Base-by-base conservation (phyloP, 2,888 invertebrate species). In the Copidosoma aretas region DNA sequence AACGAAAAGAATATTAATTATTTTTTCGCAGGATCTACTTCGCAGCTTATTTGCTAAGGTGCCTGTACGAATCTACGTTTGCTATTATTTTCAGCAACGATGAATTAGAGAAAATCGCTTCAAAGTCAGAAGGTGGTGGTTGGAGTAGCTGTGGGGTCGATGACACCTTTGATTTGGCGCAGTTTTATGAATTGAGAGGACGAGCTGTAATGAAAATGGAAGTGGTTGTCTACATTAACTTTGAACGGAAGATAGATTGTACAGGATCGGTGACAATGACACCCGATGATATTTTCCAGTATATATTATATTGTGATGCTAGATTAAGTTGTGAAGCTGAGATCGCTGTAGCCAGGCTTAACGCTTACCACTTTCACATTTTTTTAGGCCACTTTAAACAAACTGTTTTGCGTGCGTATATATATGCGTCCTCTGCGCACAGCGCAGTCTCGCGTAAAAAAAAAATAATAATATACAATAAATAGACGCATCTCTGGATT, bases 241-340 rank as follows among this genome's bases (percentile, higher is more conserved):
- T 12, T 46, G 65, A 65, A 54, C 65, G 62, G 62, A 71, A 71
- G 70, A 61, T 73, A 73, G 72, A 71, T 70, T 69, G 73, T 71
- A 73, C 71, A 73, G 71, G 74, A 73, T 74, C 74, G 64, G 65
- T 73, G 65, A 72, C 70, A 69, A 72, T 64, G 73, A 72, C 71
- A 72, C 72, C 71, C 72, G 68, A 73, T 68, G 73, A 75, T 75
- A 75, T 76, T 79, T 81, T 80, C 79, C 77, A 77, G 81, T 46
- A 46, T 46, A 79, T 80, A 78, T 80, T 82, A 80, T 80, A 83
- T 83, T 83, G 83, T 82, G 83, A 83, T 83, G 81, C 82, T 83
- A 82, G 82, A 78, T 80, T 83, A 83, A 83, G 82, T 79, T 77
- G 79, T 79, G 81, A 74, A 80, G 75, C 77, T 79, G 83, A 81